phyloP scores from a whole-genome alignment of 2,113 vertebrate species.

The Psittacara wagleri region DNA sequence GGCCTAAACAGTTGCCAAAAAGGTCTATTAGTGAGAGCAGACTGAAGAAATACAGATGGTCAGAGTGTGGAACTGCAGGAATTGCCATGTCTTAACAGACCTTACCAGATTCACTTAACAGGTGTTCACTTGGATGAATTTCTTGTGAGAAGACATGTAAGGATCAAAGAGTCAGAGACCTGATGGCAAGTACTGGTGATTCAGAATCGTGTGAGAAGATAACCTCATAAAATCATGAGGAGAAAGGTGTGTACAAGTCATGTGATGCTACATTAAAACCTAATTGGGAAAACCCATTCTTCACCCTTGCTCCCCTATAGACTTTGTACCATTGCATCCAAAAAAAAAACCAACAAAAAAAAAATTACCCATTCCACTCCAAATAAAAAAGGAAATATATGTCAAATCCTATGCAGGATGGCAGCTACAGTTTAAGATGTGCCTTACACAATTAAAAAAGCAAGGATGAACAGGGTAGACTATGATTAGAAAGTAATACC shows the following conservation, averaged over 20 bases:
- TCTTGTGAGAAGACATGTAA: not conserved
- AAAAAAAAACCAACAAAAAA: not conserved
- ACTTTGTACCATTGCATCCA: not conserved
- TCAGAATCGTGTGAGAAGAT: not conserved
- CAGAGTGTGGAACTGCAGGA: not conserved
- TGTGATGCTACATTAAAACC: not conserved
- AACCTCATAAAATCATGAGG: not conserved
- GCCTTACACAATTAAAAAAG: not conserved
- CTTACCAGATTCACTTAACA: not conserved
- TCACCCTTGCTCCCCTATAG: not conserved
- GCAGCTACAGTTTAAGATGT: not conserved
- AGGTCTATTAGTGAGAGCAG: not conserved
- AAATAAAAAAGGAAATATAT: not conserved
- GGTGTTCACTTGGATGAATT: slow-evolving; percentile 17
- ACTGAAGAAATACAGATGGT: not conserved
- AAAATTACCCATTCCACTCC: not conserved
- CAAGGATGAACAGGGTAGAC: not conserved
- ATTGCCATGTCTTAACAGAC: not conserved
- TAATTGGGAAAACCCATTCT: not conserved
- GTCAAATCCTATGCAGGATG: not conserved
- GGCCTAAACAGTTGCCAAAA: not conserved
- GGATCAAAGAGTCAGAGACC: slow-evolving; percentile 7
- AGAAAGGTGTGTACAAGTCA: not conserved
- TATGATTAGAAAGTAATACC: not conserved
- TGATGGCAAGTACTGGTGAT: not conserved